Percentiles rank a stretch among this genome's conserved stretches.
phyloP scores from a whole-genome alignment of 2,797 vertebrate species.

The Siniperca obscura region DNA sequence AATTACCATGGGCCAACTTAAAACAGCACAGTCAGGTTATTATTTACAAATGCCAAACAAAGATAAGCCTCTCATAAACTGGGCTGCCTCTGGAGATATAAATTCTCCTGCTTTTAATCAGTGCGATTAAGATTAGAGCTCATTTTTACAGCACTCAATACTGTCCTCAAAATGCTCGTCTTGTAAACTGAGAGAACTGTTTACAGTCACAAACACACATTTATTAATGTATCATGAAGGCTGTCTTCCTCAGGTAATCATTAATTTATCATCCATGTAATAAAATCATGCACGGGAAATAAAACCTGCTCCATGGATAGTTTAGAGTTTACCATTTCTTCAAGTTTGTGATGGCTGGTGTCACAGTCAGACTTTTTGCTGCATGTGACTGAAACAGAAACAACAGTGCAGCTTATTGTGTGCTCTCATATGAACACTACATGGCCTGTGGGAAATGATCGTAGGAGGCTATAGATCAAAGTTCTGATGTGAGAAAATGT shows the following conservation, averaged over 20 bases:
- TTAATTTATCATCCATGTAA: neutral
- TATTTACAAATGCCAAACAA: slow-evolving; percentile 14
- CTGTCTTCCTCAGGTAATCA: neutral
- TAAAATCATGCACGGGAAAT: neutral
- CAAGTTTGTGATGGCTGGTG: slow-evolving; percentile 15
- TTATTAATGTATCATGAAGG: neutral
- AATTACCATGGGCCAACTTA: neutral
- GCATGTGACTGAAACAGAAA: slow-evolving; percentile 74
- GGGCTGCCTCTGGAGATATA: neutral
- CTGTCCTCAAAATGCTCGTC: neutral
- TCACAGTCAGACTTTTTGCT: slow-evolving; percentile 42
- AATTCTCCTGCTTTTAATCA: neutral
- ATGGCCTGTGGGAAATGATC: slow-evolving; percentile 65
- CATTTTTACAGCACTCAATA: neutral
- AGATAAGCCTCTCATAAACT: slow-evolving; percentile 29
- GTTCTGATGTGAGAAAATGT: slow-evolving; percentile 70
- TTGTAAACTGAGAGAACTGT: neutral
- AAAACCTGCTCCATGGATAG: neutral
- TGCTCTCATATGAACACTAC: slow-evolving; percentile 60
- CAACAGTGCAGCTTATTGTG: slow-evolving; percentile 79
- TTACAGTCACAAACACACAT: slow-evolving; percentile 9
- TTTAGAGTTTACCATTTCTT: slow-evolving; percentile 13
- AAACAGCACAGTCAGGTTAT: neutral
- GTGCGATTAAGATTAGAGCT: neutral
- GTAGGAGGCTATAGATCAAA: slow-evolving; percentile 79